Conservation (phyloP, 2,113 vertebrate species). For the Ctenodactylus gundi region DNA sequence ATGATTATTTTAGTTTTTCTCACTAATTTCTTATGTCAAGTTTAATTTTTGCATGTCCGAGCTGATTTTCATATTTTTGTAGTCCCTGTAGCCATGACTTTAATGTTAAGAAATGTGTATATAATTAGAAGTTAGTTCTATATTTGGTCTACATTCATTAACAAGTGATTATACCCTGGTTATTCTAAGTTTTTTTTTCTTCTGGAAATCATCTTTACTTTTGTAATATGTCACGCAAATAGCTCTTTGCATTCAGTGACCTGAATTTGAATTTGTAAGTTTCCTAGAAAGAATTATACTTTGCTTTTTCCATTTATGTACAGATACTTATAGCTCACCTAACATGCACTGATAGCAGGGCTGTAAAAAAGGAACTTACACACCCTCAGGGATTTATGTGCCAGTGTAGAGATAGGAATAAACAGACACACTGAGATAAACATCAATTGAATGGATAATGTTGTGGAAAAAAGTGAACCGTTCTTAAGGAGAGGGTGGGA, state of each 20-base stretch:
- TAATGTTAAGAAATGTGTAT: not conserved
- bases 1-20: not conserved
- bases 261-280: not conserved
- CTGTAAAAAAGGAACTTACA: not conserved
- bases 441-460: not conserved
- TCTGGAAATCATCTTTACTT: not conserved
- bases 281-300: not conserved
- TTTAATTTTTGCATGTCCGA: not conserved
- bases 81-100: not conserved
- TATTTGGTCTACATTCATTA: not conserved
- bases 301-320: not conserved
- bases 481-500: not conserved
- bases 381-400: not conserved
- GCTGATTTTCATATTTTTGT: not conserved
- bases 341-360: not conserved
- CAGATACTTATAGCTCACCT: not conserved
- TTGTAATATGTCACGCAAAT: not conserved
- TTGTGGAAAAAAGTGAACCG: not conserved
- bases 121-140: slow-evolving; percentile 9
- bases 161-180: not conserved
- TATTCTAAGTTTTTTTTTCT: not conserved
- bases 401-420: not conserved
- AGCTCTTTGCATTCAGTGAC: not conserved
- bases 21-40: not conserved
- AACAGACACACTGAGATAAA: not conserved